Base-by-base conservation (phyloP, 1,140 invertebrate species). In the Calycopis cecrops region DNA sequence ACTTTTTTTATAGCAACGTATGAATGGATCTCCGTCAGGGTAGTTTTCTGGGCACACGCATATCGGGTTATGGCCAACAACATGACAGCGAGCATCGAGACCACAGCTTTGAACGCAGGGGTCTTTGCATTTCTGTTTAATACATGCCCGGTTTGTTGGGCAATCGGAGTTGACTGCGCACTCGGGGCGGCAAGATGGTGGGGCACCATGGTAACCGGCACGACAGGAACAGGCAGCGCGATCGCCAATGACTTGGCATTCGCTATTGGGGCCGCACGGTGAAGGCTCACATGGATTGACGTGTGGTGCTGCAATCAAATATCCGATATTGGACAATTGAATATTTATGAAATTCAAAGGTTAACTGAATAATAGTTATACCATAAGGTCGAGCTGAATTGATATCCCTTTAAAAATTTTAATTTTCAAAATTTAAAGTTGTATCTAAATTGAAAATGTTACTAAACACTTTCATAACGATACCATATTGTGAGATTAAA, bases 21-120 rank as follows among this genome's bases (percentile, higher is more conserved):
- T 90, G 67, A 96, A 95, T 18, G 95, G 95, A 92, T 96, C 94
- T n/a, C 95, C 95, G 62, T 86, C 83, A 1, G 91, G 89, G 52
- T 90, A 92, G 12, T 91, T 90, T 35, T 91, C 89, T 51, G 93
- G 91, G 76, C 96, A 97, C 52, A 92, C 93, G 63, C 95, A 97
- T 48, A 96, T 94, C 0, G 95, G 94, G 76, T 95, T 95, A 71
- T 97, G 96, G 68, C 94, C 94, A 51, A 92, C 90, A 0, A 96
- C 94, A 67, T 93, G 91, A 60, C 95, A 97, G 35, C 92, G 86
- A 33, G 95, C 93, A 66, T 94, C 92, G 10, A 92, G 85, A 4
- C 95, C 95, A 74, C 95, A 97, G 8, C 92, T 92, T 48, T 92
- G 92, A 11, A 90, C 87, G 65, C 95, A 97, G 6, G 95, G 95